phyloP scores from a whole-genome alignment of 2,888 invertebrate genomes.

The Caprella mutica region DNA sequence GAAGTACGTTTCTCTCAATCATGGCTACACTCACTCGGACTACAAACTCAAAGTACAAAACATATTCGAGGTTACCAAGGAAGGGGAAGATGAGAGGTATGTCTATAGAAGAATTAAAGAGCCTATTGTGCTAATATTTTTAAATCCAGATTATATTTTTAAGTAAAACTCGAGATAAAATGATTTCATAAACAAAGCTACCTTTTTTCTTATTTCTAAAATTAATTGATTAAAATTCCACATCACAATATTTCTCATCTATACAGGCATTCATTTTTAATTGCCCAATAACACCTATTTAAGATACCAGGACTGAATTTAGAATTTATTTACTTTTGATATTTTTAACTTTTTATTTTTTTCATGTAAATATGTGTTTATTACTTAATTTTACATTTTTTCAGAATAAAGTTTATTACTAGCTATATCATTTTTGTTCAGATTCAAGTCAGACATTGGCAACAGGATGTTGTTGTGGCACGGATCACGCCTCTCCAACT shows the following conservation, averaged over 20 bases:
- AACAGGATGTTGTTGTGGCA: conserved; percentile 89
- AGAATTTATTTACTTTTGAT: too few relatives aligned
- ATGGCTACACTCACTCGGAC: conserved; percentile 72
- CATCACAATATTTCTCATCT: too few relatives aligned
- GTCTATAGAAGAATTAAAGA: too few relatives aligned
- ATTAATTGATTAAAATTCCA: too few relatives aligned
- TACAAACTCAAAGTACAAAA: conserved; percentile 59
- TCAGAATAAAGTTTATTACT: conserved; percentile 65
- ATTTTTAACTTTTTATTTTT: background rate
- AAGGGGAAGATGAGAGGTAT: conserved; percentile 17
- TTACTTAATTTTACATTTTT: conserved; percentile 6
- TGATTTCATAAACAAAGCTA: too few relatives aligned
- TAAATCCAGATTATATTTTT: too few relatives aligned
- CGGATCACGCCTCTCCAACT: conserved; percentile 89
- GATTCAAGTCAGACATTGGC: conserved; percentile 60
- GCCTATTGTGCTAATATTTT: too few relatives aligned
- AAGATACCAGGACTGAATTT: too few relatives aligned
- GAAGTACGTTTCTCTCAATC: conserved; percentile 77
- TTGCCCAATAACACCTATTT: too few relatives aligned
- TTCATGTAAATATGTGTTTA: background rate
- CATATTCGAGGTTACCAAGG: conserved; percentile 38
- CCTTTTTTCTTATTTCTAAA: too few relatives aligned
- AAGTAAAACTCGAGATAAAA: too few relatives aligned
- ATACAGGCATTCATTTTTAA: too few relatives aligned
- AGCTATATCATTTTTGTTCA: conserved; percentile 69